Evolutionary conservation across 2,888 invertebrate species (phyloP).

Genomic region (Agrenia bidenticulata): DNA sequence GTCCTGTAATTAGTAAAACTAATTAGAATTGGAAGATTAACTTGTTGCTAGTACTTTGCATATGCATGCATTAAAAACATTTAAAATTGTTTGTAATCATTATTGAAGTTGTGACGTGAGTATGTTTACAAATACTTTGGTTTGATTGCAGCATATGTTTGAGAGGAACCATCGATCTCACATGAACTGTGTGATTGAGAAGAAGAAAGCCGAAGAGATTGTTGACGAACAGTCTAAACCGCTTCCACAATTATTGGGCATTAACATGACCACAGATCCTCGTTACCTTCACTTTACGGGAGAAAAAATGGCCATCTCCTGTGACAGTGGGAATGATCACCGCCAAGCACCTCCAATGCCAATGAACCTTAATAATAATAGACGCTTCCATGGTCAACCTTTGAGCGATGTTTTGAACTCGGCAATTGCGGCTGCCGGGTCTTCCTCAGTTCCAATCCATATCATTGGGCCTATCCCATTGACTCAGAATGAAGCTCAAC

Average conservation of each 20-base stretch:
- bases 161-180: constrained; percentile 65
- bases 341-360: constrained; percentile 56
- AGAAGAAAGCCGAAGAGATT: constrained; percentile 78
- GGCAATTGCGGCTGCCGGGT: constrained; percentile 57
- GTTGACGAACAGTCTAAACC: constrained; percentile 72
- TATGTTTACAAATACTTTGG: no score
- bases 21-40: no score
- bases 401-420: constrained; percentile 51
- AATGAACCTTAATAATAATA: constrained; percentile 22
- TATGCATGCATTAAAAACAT: no score
- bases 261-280: constrained; percentile 71
- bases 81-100: no score
- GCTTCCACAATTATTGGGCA: constrained; percentile 66
- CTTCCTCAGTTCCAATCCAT: constrained; percentile 58
- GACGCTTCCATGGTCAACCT: constrained; percentile 49
- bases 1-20: no score
- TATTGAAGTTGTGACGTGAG: no score
- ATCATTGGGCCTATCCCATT: constrained; percentile 52
- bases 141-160: constrained; percentile 59
- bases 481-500: constrained; percentile 20
- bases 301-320: constrained; percentile 83
- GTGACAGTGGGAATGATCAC: constrained; percentile 76
- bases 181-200: constrained; percentile 88
- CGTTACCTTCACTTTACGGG: constrained; percentile 73
- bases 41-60: no score